A percentile compares a stretch with the other conserved stretches of the same genome.
phyloP scores from a whole-genome alignment of 1,140 invertebrate genomes.

The Orussus abietinus region DNA sequence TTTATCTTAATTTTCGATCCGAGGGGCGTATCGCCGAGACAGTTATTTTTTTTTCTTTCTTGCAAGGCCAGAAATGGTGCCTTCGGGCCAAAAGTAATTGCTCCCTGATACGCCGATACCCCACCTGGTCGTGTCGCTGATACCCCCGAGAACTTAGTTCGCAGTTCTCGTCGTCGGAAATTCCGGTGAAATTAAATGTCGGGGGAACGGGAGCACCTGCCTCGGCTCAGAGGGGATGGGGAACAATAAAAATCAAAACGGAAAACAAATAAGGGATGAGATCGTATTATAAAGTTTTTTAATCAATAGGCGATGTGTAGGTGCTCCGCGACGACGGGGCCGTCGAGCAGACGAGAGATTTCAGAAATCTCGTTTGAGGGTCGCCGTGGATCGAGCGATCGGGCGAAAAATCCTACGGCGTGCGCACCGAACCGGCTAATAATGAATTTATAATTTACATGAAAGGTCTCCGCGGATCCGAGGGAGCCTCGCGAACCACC shows the following conservation, averaged over 20 bases:
- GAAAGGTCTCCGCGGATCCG: constrained; percentile 19
- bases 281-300: constrained; percentile 51
- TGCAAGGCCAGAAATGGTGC: too few species aligned
- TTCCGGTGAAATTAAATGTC: constrained; percentile 47
- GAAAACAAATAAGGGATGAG: constrained; percentile 37
- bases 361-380: constrained; percentile 23
- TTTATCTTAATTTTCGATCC: too few species aligned
- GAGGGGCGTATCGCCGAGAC: too few species aligned
- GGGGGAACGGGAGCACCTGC: constrained; percentile 24
- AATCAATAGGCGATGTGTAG: constrained; percentile 42
- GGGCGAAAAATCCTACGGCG: constrained; percentile 34
- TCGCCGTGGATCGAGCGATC: constrained; percentile 31
- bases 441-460: constrained; percentile 41
- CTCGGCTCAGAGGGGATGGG: constrained; percentile 1
- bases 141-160: constrained; percentile 33
- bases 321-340: constrained; percentile 21
- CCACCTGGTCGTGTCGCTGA: constrained; percentile 26
- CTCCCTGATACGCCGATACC: constrained; percentile 35
- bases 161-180: constrained; percentile 25
- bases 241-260: constrained; percentile 40
- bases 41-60: too few species aligned
- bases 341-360: constrained; percentile 21
- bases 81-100: constrained; percentile 34
- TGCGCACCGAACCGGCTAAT: constrained; percentile 38
- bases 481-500: too few species aligned